Evolutionary conservation across 2,797 vertebrate species (phyloP).

Genomic region (Sebastes hubbsi): DNA sequence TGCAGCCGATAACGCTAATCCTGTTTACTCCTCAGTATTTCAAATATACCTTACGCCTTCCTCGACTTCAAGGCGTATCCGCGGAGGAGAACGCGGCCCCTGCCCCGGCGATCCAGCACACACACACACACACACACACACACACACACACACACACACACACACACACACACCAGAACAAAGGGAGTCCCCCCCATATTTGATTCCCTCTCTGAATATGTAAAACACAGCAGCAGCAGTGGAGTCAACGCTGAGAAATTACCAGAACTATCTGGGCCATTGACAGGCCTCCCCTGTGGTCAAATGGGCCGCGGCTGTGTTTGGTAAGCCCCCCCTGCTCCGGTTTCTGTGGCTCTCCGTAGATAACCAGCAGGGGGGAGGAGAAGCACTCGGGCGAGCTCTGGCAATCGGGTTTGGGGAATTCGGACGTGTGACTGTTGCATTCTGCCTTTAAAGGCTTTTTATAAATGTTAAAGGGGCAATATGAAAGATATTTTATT

Average conservation of each 20-base stretch:
- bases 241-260: constrained; percentile 75
- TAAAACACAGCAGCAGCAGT: constrained; percentile 67
- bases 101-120: constrained; percentile 42
- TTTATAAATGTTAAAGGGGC: not conserved
- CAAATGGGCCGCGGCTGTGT: constrained; percentile 73
- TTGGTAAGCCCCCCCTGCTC: constrained; percentile 42
- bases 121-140: not conserved
- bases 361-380: constrained; percentile 70
- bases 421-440: constrained; percentile 46
- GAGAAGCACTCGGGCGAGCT: constrained; percentile 49
- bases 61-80: constrained; percentile 73
- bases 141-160: not conserved
- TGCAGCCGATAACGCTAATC: constrained; percentile 79
- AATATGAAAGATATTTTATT: not conserved
- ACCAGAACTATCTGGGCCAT: constrained; percentile 86
- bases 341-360: constrained; percentile 48
- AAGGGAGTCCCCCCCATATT: constrained; percentile 61
- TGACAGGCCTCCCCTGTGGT: constrained; percentile 84
- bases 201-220: constrained; percentile 80
- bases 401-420: constrained; percentile 39
- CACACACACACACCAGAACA: constrained; percentile 50
- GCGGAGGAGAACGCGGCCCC: constrained; percentile 45
- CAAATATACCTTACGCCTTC: constrained; percentile 68
- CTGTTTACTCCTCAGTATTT: constrained; percentile 76
- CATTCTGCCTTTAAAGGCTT: constrained; percentile 30